Base-by-base conservation (phyloP, 2,113 vertebrate species). In the Microtus pennsylvanicus region DNA sequence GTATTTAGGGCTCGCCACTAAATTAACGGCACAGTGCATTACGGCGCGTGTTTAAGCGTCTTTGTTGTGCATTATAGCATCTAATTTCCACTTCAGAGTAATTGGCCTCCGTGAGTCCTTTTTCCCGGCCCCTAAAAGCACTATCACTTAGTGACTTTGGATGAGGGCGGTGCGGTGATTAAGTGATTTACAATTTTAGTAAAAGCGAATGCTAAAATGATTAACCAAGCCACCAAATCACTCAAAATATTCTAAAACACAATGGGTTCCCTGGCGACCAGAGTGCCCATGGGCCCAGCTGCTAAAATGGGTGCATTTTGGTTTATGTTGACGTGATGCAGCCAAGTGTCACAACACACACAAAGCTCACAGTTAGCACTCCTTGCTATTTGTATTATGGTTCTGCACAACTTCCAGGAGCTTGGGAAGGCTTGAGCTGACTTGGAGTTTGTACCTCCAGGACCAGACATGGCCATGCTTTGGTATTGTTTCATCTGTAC, bases 1-100 rank as follows among this genome's bases (percentile, higher is more conserved):
- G 77, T 33, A 33, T 14, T 63, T 69, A 95, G 52, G 10, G 22
- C n/a, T 91, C 35, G 38, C 67, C 33, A 50, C 78, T 93, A 35
- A 95, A 93, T 96, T 89, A 94, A 89, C 90, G 16, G 50, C 55
- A 65, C 8, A 11, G 17, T 70, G 63, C 13, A 33, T 81, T 47
- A 35, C 2, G 33, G 74, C 92, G 55, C 58, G 87, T 93, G 81
- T 50, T 65, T 95, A 87, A 94, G 94, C 19, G 50, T 81, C 89
- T 97, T 93, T 76, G 67, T 90, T 50, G n/a, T 86, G n/a, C 70
- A 82, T 87, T 74, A 81, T 14, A 87, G 70, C n/a, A 90, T 85
- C 87, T 90, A 80, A 96, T 92, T 97, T 95, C 83, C 87, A 94
- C 78, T 93, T 95, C 50, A 91, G 85, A 91, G 75, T 94, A 90